Percentiles rank a stretch among this genome's conserved stretches.
These are phyloP conservation scores for Archegozetes longisetosus DNA, from an alignment of 1,140 invertebrate genomes.

Conservation along the genomic window DNA sequence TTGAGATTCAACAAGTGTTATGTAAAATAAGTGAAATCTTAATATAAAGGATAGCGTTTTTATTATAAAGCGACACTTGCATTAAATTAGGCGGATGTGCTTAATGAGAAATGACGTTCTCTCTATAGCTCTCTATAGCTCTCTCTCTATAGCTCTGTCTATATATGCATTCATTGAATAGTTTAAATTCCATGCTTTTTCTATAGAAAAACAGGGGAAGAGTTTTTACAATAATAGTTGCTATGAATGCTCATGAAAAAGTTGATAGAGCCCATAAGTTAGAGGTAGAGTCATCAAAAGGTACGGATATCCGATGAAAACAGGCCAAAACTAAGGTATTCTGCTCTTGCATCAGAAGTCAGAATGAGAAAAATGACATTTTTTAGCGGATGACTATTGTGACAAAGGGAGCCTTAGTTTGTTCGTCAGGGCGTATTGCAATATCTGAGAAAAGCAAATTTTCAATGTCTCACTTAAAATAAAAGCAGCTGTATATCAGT, in stretches of 20 bases:
- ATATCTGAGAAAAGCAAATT: background rate
- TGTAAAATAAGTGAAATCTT: too few relatives aligned
- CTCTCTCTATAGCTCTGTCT: too few relatives aligned
- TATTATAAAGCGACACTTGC: background rate
- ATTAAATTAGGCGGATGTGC: background rate
- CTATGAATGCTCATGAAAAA: background rate
- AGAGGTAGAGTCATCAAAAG: background rate
- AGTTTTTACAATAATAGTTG: background rate
- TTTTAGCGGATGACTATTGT: background rate
- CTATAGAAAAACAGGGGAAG: background rate
- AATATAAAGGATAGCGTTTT: background rate
- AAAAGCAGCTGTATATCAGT: background rate
- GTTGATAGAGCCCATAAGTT: background rate
- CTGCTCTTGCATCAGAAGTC: background rate
- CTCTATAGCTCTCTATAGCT: too few relatives aligned
- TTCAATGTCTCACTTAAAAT: background rate
- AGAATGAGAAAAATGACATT: background rate
- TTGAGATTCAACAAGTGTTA: background rate
- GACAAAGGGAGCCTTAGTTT: background rate
- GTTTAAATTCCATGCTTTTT: background rate
- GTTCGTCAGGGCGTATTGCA: background rate
- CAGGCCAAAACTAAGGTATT: background rate
- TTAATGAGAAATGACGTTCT: background rate
- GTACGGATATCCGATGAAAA: background rate
- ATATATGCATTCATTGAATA: background rate